A percentile compares a stretch with the other conserved stretches of the same genome.
Conservation (phyloP, 1,140 invertebrate species). For the Drosophila arizonae region DNA sequence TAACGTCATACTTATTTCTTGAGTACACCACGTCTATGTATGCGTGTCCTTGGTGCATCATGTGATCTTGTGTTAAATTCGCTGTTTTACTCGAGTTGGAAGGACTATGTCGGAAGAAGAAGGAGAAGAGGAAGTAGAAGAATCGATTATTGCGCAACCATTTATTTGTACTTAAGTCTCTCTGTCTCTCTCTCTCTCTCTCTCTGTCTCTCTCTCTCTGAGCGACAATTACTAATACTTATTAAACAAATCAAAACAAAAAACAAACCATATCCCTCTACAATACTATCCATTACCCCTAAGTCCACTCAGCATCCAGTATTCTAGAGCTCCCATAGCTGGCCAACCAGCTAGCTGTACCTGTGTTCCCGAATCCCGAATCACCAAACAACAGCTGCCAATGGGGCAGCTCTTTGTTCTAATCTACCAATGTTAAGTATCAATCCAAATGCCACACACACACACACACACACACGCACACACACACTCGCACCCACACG, state of each 20-base stretch:
- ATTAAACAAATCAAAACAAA: constrained; percentile 16
- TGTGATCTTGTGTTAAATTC: too few species aligned
- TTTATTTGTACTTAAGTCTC: constrained; percentile 26
- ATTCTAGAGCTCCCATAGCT: neutral
- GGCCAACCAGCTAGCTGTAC: constrained; percentile 11
- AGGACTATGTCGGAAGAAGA: too few species aligned
- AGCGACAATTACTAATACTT: constrained; percentile 51
- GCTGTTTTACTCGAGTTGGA: too few species aligned
- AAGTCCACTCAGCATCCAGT: neutral
- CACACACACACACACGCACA: constrained; percentile 1
- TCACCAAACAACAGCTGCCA: constrained; percentile 18
- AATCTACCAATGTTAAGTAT: constrained; percentile 35
- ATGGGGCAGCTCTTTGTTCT: constrained; percentile 5
- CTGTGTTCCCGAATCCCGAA: constrained; percentile 28
- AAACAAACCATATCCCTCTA: too few species aligned
- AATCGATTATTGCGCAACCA: constrained; percentile 13
- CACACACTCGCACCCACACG: constrained; percentile 1
- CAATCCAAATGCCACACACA: constrained; percentile 12
- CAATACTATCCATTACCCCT: neutral
- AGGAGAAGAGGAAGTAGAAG: neutral
- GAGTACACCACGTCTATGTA: too few species aligned
- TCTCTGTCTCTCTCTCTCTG: constrained; percentile 17
- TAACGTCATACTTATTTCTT: too few species aligned
- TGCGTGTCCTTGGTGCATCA: too few species aligned
- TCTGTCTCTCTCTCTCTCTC: constrained; percentile 10